Conservation (phyloP, 1,140 invertebrate species). For the Uloborus diversus region DNA sequence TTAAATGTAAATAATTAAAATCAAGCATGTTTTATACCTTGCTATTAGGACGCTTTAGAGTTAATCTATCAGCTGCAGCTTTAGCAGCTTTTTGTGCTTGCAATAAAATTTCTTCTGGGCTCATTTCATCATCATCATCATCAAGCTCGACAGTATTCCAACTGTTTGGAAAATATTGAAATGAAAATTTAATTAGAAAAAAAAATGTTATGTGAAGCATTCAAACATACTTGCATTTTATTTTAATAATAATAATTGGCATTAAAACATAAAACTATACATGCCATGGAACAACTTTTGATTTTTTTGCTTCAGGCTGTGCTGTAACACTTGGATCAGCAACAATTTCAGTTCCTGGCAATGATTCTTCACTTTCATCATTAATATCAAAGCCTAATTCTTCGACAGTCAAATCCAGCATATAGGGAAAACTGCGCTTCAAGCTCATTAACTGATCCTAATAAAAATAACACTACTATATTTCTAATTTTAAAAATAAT, state of each 20-base stretch:
- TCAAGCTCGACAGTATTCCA: conserved; percentile 57
- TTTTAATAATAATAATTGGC: not conserved
- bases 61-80: conserved; percentile 74
- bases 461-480: no score
- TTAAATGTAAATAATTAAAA: no score
- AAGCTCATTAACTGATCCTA: conserved; percentile 83
- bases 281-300: conserved; percentile 49
- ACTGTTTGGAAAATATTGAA: not conserved
- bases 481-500: no score
- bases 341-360: conserved; percentile 23
- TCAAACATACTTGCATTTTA: not conserved
- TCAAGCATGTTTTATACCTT: no score
- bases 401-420: conserved; percentile 82
- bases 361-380: conserved; percentile 56
- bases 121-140: conserved; percentile 74
- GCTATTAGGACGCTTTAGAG: conserved; percentile 69
- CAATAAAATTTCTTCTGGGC: conserved; percentile 80
- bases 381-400: conserved; percentile 86
- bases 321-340: conserved; percentile 10
- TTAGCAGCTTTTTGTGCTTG: conserved; percentile 76
- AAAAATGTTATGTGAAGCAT: not conserved
- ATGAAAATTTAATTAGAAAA: not conserved
- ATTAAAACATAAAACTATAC: not conserved
- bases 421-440: conserved; percentile 79
- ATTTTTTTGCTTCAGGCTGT: conserved; percentile 54